phyloP scores from a whole-genome alignment of 2,113 vertebrate species.

The Vombatus ursinus region DNA sequence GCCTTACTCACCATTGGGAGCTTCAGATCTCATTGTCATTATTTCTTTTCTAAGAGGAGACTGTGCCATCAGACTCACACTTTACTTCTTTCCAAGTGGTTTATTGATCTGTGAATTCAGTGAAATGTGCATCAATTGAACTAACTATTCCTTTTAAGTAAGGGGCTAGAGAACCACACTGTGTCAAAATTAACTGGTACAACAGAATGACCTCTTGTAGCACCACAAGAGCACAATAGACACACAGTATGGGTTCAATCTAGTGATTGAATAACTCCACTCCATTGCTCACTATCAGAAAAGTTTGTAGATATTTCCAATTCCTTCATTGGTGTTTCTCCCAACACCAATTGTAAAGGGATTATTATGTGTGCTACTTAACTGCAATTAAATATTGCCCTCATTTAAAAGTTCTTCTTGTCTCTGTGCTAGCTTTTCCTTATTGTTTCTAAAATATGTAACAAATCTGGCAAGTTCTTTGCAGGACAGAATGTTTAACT shows the following conservation, averaged over 20 bases:
- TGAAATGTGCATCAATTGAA: conserved; percentile 67
- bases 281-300: conserved; percentile 40
- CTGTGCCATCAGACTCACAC: conserved; percentile 57
- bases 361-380: conserved; percentile 38
- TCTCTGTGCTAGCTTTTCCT: conserved; percentile 45
- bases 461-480: conserved; percentile 44
- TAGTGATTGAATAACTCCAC: conserved; percentile 32
- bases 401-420: conserved; percentile 39
- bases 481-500: conserved; percentile 38
- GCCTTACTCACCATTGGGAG: conserved; percentile 58
- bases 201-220: conserved; percentile 31
- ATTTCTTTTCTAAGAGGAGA: conserved; percentile 64
- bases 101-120: conserved; percentile 68
- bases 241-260: conserved; percentile 57
- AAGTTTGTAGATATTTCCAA: conserved; percentile 41
- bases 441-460: conserved; percentile 34
- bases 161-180: conserved; percentile 5
- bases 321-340: conserved; percentile 51
- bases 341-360: conserved; percentile 54
- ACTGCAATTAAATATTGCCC: conserved; percentile 60
- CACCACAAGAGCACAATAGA: conserved; percentile 45
- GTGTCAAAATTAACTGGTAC: conserved; percentile 60
- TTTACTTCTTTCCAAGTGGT: conserved; percentile 72
- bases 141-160: conserved; percentile 64
- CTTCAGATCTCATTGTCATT: conserved; percentile 67